Evolutionary conservation across 2,888 invertebrate genomes (phyloP).

Genomic region (Entomobrya proxima): DNA sequence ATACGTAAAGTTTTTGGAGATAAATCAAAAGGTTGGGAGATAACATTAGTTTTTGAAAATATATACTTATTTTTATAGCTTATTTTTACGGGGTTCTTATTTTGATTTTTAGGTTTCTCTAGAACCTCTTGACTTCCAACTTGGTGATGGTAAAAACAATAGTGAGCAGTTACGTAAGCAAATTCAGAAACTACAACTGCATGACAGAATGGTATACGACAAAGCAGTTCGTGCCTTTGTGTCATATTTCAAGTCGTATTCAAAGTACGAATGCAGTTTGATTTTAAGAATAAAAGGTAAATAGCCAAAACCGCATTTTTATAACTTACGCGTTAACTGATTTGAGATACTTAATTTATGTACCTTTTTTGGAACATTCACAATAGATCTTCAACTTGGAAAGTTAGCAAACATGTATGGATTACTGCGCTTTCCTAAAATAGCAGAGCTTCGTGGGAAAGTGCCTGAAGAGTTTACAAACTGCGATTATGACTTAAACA

Average conservation of each 20-base stretch:
- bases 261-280: conserved; percentile 95
- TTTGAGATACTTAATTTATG: not conserved
- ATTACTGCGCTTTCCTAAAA: conserved; percentile 91
- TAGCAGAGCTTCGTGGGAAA: conserved; percentile 92
- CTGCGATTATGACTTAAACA: conserved; percentile 84
- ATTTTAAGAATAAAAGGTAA: conserved; percentile 88
- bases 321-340: no score
- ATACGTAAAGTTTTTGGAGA: conserved; percentile 91
- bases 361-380: no score
- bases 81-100: no score
- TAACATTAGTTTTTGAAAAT: no score
- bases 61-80: no score
- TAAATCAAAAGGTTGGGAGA: conserved; percentile 96
- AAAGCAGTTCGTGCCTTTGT: conserved; percentile 95
- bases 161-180: conserved; percentile 77
- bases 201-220: conserved; percentile 88
- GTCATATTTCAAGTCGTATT: conserved; percentile 94
- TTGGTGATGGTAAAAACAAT: not conserved
- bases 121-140: conserved; percentile 28
- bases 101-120: conserved; percentile 47
- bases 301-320: no score
- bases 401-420: conserved; percentile 92
- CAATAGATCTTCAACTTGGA: conserved; percentile 88
- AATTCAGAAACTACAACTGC: conserved; percentile 82
- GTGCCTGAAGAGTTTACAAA: conserved; percentile 80